Evolutionary conservation across 2,797 vertebrate species (phyloP), one percentile per base, ranked within the genome.

Genomic region (Tamandua tetradactyla): DNA sequence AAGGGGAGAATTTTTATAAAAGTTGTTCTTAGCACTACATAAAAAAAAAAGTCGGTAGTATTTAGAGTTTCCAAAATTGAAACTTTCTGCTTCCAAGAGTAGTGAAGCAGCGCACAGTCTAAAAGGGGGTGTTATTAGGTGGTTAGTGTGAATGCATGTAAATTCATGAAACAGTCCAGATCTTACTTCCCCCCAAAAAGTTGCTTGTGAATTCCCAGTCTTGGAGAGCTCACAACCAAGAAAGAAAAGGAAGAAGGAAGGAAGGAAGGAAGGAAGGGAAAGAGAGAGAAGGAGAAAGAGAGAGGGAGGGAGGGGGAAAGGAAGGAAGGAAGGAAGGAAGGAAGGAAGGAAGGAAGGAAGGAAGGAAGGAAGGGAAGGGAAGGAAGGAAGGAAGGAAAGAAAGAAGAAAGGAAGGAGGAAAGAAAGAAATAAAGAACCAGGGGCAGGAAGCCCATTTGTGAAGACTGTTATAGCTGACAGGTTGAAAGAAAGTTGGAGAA

Each of bases 41-140:
- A 82, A 15, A 7, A 55, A 44, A n/a, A 83, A 64, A 91, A 72
- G 32, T 87, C 74, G 57, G 20, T 42, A 88, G 82, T 5, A 86
- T 69, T 86, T 84, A 75, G 35, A 94, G 55, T 85, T 75, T 89
- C 85, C 64, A 78, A 61, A 92, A 92, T n/a, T 49, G 27, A 87
- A 61, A 27, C 18, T 10, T 25, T 89, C 49, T 71, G 15, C 64
- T 72, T 89, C 76, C 30, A 47, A 42, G 52, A 92, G 14, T 30
- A 86, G 30, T 22, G 0, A 69, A 10, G 35, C 49, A 61, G 35
- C 35, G 59, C 4, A 82, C 2, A 4, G 75, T 35, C 37, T 72
- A 35, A 55, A 57, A 78, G 32, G 37, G 32, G 76, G 87, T 20
- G 25, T 57, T 61, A 0, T 64, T 13, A 30, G 20, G 37, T 64